Base-by-base conservation (phyloP, 1,140 invertebrate genomes). In the Pissodes strobi region DNA sequence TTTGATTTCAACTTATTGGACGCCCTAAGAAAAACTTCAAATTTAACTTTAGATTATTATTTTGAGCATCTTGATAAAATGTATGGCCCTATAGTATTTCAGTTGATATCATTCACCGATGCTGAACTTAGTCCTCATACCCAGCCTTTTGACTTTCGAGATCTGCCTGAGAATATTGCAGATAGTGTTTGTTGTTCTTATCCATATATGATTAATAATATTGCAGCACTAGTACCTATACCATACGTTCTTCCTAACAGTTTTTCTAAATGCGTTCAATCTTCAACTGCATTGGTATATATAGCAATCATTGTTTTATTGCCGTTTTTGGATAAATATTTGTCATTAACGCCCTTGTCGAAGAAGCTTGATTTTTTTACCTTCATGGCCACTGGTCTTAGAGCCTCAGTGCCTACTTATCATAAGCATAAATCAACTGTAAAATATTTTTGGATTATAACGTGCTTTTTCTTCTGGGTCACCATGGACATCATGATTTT, bases 171-270 rank as follows among this genome's bases (percentile, higher is more conserved):
- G 38, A 39, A 55, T 38, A 18, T 55, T 5, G 19, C 0, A 12
- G n/a, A 18, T 6, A 5, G 4, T 1, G 34, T 55, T 10, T 18
- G 13, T 1, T 55, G 51, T 21, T 18, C 13, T 39, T 37, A 55
- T 22, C 51, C 51, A 12, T 30, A 55, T 55, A 38, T 55, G 21
- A 38, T 55, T 10, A 55, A 55, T 15, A 13, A 55, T 55, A 55
- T 55, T 19, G 23, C 3, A 19, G 30, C 37, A 2, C 17, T 55
- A 55, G 51, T 55, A 12, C 51, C 51, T 6, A 55, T 38, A 13
- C 30, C 51, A 12, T 10, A 46, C 3, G 8, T 46, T 9, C 2
- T 46, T 15, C 43, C 10, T 3, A 46, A 9, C 4, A 13, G 15
- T 17, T 39, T 39, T 17, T 10, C 4, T 39, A 6, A 17, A 10